These are phyloP conservation scores for Coptotermes formosanus DNA, from an alignment of 1,140 invertebrate genomes.

Conservation along the genomic window DNA sequence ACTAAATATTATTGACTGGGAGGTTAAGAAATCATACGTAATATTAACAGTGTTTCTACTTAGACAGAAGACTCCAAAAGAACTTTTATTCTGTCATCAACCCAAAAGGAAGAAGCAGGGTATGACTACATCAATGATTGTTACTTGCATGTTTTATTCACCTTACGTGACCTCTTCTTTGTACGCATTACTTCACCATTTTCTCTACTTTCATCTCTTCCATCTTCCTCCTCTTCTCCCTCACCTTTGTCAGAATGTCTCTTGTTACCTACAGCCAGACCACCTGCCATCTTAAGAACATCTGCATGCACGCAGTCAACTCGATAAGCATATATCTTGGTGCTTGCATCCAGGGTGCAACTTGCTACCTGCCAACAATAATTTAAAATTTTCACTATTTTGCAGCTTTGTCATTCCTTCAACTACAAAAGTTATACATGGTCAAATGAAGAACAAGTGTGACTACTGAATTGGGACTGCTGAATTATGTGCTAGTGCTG, in stretches of 20 bases:
- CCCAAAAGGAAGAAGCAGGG: no score
- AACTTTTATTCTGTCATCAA: no score
- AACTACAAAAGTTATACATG: no score
- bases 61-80: no score
- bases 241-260: slow-evolving; percentile 18
- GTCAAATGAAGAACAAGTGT: no score
- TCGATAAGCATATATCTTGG: slow-evolving; percentile 78
- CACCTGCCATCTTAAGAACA: slow-evolving; percentile 72
- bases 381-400: slow-evolving; percentile 14
- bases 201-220: slow-evolving; percentile 36
- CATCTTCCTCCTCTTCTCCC: slow-evolving; percentile 40
- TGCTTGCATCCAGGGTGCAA: slow-evolving; percentile 75
- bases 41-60: no score
- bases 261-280: slow-evolving; percentile 48
- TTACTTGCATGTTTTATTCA: background rate
- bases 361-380: slow-evolving; percentile 62
- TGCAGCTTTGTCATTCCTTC: background rate
- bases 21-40: no score
- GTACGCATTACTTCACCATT: background rate
- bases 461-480: no score
- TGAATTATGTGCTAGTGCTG: no score
- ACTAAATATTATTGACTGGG: no score
- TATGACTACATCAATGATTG: no score
- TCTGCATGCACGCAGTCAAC: slow-evolving; percentile 77
- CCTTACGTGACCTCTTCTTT: slow-evolving; percentile 27